These are phyloP conservation scores for Micromesistius poutassou DNA, from an alignment of 2,797 vertebrate genomes.

Conservation along the genomic window DNA sequence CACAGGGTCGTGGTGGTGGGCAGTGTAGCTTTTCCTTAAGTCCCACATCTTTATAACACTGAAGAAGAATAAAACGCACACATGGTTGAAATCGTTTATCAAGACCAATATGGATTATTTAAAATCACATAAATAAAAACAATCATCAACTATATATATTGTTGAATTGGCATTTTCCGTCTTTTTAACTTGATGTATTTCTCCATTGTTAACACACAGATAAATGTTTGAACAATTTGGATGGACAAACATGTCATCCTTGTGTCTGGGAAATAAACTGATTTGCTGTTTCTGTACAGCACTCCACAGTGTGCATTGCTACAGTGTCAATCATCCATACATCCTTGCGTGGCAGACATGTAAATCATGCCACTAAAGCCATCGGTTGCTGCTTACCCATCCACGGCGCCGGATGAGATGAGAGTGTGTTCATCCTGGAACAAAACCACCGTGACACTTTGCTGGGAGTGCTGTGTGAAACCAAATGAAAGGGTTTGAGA, in stretches of 20 bases:
- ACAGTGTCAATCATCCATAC: neutral
- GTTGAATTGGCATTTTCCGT: no score
- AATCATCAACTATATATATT: no score
- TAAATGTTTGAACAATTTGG: neutral
- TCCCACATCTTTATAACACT: constrained; percentile 96
- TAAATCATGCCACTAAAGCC: neutral
- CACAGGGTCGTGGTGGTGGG: constrained; percentile 80
- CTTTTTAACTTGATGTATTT: no score
- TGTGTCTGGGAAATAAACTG: neutral
- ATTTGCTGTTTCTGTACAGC: no score
- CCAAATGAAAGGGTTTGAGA: neutral
- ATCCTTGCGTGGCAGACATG: neutral
- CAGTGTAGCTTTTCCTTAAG: constrained; percentile 86
- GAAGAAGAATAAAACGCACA: constrained; percentile 22
- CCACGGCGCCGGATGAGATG: constrained; percentile 93
- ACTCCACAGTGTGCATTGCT: no score
- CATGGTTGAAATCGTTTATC: neutral
- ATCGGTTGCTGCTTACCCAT: constrained; percentile 78
- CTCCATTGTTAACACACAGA: neutral
- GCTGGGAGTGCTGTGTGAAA: constrained; percentile 79
- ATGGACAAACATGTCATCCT: neutral
- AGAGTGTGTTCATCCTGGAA: constrained; percentile 90
- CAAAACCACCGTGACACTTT: constrained; percentile 94
- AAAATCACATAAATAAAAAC: neutral
- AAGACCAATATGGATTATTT: neutral